Evolutionary conservation across 2,888 invertebrate species (phyloP).

Genomic region (Zelleria hepariella): DNA sequence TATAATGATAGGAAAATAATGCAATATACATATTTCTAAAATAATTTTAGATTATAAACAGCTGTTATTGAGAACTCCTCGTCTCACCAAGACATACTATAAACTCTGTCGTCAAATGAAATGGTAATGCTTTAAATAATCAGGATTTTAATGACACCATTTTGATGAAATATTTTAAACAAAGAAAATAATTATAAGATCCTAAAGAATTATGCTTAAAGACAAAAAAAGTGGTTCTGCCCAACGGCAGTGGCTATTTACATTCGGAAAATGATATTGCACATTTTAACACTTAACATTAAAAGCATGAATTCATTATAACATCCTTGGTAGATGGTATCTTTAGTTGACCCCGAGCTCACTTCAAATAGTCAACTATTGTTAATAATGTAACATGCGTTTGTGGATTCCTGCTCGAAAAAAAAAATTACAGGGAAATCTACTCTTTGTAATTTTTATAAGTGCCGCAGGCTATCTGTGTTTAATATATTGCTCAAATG

Average conservation of each 20-base stretch:
- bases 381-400: no score
- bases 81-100: constrained; percentile 21
- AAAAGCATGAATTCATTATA: constrained; percentile 41
- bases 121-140: constrained; percentile 63
- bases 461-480: no score
- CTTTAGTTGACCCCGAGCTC: constrained; percentile 11
- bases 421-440: no score
- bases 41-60: constrained; percentile 52
- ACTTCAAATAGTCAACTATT: background rate
- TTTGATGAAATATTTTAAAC: background rate
- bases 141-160: constrained; percentile 23
- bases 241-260: constrained; percentile 39
- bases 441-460: no score
- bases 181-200: background rate
- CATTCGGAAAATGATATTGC: constrained; percentile 56
- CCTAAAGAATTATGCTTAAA: constrained; percentile 12
- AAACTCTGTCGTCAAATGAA: constrained; percentile 24
- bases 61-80: constrained; percentile 26
- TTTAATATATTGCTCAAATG: no score
- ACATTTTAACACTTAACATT: constrained; percentile 61
- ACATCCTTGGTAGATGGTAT: constrained; percentile 44
- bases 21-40: constrained; percentile 58
- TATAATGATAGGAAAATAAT: constrained; percentile 68
- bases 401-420: no score
- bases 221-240: constrained; percentile 23